Conservation (phyloP, 2,797 vertebrate genomes). For the Numenius phaeopus region DNA sequence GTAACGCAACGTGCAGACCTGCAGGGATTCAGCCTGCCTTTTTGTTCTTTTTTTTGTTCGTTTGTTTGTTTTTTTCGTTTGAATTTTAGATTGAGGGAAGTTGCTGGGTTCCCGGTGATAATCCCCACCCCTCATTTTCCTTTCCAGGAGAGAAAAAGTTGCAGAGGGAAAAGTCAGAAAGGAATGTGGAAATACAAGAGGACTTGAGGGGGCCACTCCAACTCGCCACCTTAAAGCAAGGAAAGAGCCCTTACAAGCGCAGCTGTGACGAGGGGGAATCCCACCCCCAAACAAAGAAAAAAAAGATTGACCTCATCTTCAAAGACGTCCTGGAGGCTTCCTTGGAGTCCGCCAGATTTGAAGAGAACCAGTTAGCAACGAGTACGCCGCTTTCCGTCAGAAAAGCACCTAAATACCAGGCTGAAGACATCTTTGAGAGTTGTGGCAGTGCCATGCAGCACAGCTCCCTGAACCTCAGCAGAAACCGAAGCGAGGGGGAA, state of each 20-base stretch:
- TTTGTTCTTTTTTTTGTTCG: conserved; percentile 56
- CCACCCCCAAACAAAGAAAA: conserved; percentile 91
- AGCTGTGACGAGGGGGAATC: conserved; percentile 84
- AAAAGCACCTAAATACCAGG: conserved; percentile 79
- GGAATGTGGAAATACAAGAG: conserved; percentile 78
- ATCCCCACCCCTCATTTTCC: conserved; percentile 81
- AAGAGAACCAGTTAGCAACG: conserved; percentile 77
- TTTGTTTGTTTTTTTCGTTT: conserved; percentile 53
- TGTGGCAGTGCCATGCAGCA: conserved; percentile 70
- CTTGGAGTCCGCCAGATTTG: conserved; percentile 83
- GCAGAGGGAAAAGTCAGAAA: conserved; percentile 81
- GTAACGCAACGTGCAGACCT: background rate
- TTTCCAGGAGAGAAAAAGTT: conserved; percentile 83
- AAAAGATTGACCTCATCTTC: conserved; percentile 96
- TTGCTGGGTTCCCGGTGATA: conserved; percentile 63
- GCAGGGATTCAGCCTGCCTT: conserved; percentile 18
- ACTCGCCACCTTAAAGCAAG: conserved; percentile 80
- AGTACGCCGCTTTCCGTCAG: conserved; percentile 81
- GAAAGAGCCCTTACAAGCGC: conserved; percentile 84
- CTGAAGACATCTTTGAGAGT: conserved; percentile 75
- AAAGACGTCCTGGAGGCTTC: conserved; percentile 94
- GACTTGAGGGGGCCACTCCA: conserved; percentile 81
- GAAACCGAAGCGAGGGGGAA: conserved; percentile 75
- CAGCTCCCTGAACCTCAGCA: conserved; percentile 46
- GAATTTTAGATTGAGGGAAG: conserved; percentile 63